These are phyloP conservation scores for Mesitornis unicolor DNA, from an alignment of 2,113 vertebrate genomes.

Conservation along the genomic window DNA sequence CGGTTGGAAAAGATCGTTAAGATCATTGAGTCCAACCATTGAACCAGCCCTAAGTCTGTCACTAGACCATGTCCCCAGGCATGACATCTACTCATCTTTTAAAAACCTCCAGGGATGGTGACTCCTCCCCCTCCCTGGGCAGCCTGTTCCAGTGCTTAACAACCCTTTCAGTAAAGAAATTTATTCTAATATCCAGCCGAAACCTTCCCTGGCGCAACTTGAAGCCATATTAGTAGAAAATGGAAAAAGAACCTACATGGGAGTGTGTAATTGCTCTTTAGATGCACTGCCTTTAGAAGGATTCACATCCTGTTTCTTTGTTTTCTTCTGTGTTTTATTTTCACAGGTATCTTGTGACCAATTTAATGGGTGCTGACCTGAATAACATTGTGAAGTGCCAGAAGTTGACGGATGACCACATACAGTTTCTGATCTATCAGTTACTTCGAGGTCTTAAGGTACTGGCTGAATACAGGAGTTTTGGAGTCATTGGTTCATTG, in stretches of 20 bases:
- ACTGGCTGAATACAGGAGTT: neutral
- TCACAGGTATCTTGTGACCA: conserved; percentile 92
- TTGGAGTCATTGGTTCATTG: neutral
- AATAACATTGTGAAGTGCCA: conserved; percentile 98
- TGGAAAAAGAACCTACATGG: neutral
- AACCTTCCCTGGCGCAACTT: too few relatives aligned
- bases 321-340: neutral
- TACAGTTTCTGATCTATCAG: conserved; percentile 98
- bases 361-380: conserved; percentile 96
- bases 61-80: too few relatives aligned
- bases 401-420: conserved; percentile 92
- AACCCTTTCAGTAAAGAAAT: too few relatives aligned
- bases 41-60: too few relatives aligned
- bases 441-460: conserved; percentile 96
- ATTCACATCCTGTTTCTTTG: neutral
- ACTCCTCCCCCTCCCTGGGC: too few relatives aligned
- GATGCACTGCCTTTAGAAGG: neutral
- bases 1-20: too few relatives aligned
- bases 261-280: neutral
- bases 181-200: too few relatives aligned
- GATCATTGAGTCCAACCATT: too few relatives aligned
- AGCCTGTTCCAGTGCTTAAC: too few relatives aligned
- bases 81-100: too few relatives aligned
- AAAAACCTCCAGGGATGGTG: too few relatives aligned
- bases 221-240: neutral